Evolutionary conservation across 2,797 vertebrate genomes (phyloP).

Genomic region (Carcharodon carcharias): DNA sequence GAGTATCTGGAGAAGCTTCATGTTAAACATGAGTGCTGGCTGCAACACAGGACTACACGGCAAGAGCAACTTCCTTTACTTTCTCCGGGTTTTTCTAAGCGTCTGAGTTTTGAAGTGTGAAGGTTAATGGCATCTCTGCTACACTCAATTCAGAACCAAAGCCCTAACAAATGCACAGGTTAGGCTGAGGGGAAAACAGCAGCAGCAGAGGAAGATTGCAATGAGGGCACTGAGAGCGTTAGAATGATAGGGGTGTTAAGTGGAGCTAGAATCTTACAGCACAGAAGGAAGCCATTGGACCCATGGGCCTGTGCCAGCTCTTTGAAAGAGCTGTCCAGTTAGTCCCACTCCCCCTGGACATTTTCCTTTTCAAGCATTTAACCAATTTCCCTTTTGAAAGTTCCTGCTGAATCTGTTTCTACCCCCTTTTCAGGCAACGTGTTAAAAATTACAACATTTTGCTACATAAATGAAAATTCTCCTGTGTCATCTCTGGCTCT

Average conservation of each 20-base stretch:
- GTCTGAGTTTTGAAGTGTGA: not conserved
- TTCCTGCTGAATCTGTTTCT: not conserved
- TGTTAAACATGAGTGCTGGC: conserved; percentile 86
- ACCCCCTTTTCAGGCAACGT: not conserved
- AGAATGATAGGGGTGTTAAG: too few species aligned
- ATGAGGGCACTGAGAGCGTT: not conserved
- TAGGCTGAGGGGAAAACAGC: not conserved
- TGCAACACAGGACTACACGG: conserved; percentile 77
- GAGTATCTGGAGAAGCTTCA: conserved; percentile 90
- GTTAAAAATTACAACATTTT: not conserved
- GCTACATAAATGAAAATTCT: not conserved
- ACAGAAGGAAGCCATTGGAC: not conserved
- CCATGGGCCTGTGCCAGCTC: not conserved
- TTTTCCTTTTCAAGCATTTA: not conserved
- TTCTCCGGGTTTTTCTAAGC: not conserved
- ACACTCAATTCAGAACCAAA: not conserved
- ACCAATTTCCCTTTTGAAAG: not conserved
- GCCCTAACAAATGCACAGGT: not conserved
- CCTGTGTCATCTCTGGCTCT: too few species aligned
- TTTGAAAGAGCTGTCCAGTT: not conserved
- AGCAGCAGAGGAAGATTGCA: not conserved
- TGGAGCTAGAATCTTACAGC: not conserved
- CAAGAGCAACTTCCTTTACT: conserved; percentile 48
- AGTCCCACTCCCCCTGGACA: not conserved
- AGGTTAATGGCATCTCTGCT: not conserved